Evolutionary conservation across 2,113 vertebrate species (phyloP), one percentile per base, ranked within the genome.

Genomic region (Rostratula benghalensis): DNA sequence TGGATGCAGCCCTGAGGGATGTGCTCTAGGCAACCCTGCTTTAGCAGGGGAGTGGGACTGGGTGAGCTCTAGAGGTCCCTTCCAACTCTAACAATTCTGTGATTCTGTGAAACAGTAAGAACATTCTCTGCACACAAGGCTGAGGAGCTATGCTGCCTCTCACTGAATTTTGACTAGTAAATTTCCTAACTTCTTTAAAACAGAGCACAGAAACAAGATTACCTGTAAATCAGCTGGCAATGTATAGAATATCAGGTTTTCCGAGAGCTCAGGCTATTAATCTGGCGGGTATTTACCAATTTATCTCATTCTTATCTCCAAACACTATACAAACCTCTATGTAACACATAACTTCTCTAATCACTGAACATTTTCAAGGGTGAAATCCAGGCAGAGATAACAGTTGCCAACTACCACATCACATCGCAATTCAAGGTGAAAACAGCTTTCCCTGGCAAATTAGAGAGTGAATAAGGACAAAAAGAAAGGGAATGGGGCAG

Each of bases 241-340:
- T 57, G 39, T 54, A 57, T 41, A 43, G 60, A 82, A 68, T 53
- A 68, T 28, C 53, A 75, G 53, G 35, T 91, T 64, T 92, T 37
- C 53, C 24, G 31, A 31, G 67, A 39, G 39, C 70, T 87, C 53
- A 21, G 28, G 74, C 70, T 56, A 65, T 94, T 93, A 76, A 95
- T 83, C 74, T 75, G n/a, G 45, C 21, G 57, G 35, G 31, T 67
- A 87, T 73, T 90, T 94, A 95, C 70, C 85, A 90, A 48, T 6
- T 87, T 81, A 54, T 77, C 91, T 84, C 65, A 5, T 46, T 65
- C 81, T 96, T 91, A 91, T 95, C 91, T 94, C 67, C 53, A 18
- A 70, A 27, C 80, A 8, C 59, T 74, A 15, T 59, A 54, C 53
- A 68, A 67, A 56, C 24, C 53, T 11, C 35, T 28, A 25, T 19